Evolutionary conservation across 1,140 invertebrate genomes (phyloP).

Genomic region (Drosophila parvula): DNA sequence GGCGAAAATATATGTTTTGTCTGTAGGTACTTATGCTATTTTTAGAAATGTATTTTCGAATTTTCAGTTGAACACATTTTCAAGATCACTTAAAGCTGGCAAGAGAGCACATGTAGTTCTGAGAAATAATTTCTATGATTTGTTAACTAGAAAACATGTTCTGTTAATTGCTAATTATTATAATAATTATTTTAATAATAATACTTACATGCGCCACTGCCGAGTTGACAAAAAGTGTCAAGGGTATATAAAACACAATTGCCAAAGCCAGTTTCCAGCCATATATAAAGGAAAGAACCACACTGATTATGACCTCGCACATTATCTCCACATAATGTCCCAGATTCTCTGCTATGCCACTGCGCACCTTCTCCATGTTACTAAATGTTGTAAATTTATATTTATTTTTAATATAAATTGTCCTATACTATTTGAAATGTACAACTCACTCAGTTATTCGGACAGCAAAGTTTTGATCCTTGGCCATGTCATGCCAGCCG

Average conservation of each 20-base stretch:
- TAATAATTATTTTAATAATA: not conserved
- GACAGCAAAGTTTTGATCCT: constrained; percentile 94
- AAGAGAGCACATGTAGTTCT: not conserved
- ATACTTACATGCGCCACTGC: constrained; percentile 87
- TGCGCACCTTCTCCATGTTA: constrained; percentile 93
- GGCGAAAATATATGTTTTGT: constrained; percentile 14
- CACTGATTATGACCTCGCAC: constrained; percentile 88
- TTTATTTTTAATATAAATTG: constrained; percentile 61
- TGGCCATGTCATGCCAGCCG: constrained; percentile 93
- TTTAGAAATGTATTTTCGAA: constrained; percentile 27
- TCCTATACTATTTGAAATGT: constrained; percentile 7
- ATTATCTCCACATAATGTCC: constrained; percentile 90
- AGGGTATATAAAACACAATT: constrained; percentile 91
- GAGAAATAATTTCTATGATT: constrained; percentile 1
- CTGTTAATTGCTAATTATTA: not conserved
- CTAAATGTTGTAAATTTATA: constrained; percentile 84
- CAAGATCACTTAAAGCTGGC: constrained; percentile 30
- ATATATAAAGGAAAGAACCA: constrained; percentile 89
- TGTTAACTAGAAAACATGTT: not conserved
- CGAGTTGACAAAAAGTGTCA: constrained; percentile 89
- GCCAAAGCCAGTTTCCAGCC: constrained; percentile 93
- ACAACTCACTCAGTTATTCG: constrained; percentile 91
- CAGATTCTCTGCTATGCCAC: constrained; percentile 95
- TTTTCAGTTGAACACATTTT: constrained; percentile 4
- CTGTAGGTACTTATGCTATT: constrained; percentile 17